A percentile compares a stretch with the other conserved stretches of the same genome.
phyloP scores from a whole-genome alignment of 2,888 invertebrate species.

The Nudaria mundana region DNA sequence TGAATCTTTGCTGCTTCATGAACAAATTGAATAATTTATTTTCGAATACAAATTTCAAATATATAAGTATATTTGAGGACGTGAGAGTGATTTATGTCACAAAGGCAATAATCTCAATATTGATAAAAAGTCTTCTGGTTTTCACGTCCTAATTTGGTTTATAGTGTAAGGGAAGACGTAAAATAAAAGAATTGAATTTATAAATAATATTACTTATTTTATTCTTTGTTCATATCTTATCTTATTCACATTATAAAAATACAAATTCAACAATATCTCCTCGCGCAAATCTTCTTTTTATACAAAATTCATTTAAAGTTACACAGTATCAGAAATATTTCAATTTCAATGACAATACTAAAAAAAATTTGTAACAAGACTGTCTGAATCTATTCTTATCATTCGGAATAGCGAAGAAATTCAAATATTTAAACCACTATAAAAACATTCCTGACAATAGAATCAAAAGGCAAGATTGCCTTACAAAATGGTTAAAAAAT shows the following conservation, averaged over 20 bases:
- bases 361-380: constrained; percentile 7
- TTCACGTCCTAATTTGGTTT: no score
- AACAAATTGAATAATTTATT: no score
- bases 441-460: constrained; percentile 18
- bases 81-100: no score
- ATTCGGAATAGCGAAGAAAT: not conserved
- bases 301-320: constrained; percentile 16
- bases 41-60: no score
- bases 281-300: constrained; percentile 14
- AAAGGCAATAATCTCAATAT: no score
- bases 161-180: no score
- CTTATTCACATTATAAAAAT: constrained; percentile 27
- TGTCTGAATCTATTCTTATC: constrained; percentile 10
- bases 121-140: no score
- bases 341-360: constrained; percentile 8
- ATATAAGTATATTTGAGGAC: no score
- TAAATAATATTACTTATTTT: no score
- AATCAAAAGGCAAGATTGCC: constrained; percentile 17
- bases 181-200: no score
- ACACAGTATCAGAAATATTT: constrained; percentile 2
- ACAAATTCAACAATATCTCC: constrained; percentile 26
- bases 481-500: constrained; percentile 15
- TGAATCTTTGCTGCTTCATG: no score
- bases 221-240: no score
- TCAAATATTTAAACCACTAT: constrained; percentile 4